Conservation (phyloP, 2,113 vertebrate genomes). For the Halichoeres trimaculatus region DNA sequence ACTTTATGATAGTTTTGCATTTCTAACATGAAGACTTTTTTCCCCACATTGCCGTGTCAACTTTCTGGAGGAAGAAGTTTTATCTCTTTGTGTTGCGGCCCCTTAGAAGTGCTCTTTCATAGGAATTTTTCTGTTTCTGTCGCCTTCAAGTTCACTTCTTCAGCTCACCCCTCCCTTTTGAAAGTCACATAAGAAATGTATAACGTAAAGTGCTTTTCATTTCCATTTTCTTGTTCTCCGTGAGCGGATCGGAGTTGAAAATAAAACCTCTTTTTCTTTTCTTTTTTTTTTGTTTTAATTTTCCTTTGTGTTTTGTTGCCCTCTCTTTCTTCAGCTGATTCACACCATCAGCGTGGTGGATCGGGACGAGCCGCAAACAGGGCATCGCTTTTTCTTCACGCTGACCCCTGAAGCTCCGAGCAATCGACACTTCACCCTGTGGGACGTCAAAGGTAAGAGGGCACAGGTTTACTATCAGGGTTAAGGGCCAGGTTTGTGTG, state of each 20-base stretch:
- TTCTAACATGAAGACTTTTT: slow-evolving; percentile 36
- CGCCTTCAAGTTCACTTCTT: slow-evolving; percentile 33
- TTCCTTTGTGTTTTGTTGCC: slow-evolving; percentile 2
- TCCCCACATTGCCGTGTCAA: slow-evolving; percentile 31
- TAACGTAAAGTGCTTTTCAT: slow-evolving; percentile 39
- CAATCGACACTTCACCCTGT: slow-evolving; percentile 93
- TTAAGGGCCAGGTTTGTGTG: background rate
- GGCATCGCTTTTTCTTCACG: slow-evolving; percentile 95
- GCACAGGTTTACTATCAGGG: background rate
- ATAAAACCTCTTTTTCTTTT: slow-evolving; percentile 23
- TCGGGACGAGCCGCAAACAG: slow-evolving; percentile 92
- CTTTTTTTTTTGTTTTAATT: slow-evolving; percentile 20
- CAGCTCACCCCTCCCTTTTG: slow-evolving; percentile 15
- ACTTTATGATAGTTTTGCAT: slow-evolving; percentile 35
- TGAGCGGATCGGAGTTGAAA: slow-evolving; percentile 35
- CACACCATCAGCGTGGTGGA: slow-evolving; percentile 98
- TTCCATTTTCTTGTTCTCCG: slow-evolving; percentile 39
- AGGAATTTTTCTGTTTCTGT: slow-evolving; percentile 27
- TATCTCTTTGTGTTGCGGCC: slow-evolving; percentile 36
- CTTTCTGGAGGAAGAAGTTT: slow-evolving; percentile 19
- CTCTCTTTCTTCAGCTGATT: slow-evolving; percentile 86
- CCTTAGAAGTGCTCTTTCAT: slow-evolving; percentile 48
- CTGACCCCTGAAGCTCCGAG: slow-evolving; percentile 88
- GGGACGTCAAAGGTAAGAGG: slow-evolving; percentile 92
- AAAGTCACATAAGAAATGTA: slow-evolving; percentile 57